These are phyloP conservation scores for Odontocolon sp. DNA, from an alignment of 2,888 invertebrate genomes.

Conservation along the genomic window DNA sequence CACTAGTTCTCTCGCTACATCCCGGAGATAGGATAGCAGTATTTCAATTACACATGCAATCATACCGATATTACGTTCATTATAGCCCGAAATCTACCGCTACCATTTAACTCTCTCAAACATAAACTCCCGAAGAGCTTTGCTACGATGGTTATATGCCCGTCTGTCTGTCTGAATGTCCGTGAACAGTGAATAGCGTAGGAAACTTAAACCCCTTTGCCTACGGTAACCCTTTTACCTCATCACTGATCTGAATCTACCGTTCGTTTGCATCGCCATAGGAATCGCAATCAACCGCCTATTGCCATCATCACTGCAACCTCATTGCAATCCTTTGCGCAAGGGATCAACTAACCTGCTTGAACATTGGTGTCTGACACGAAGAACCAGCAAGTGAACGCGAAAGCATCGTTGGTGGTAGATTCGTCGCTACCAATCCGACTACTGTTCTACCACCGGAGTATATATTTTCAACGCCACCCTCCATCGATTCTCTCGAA, in stretches of 20 bases:
- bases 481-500: neutral
- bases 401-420: neutral
- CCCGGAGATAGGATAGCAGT: conserved; percentile 49
- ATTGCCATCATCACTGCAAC: neutral
- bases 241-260: neutral
- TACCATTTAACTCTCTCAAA: conserved; percentile 53
- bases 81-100: conserved; percentile 34
- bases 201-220: neutral
- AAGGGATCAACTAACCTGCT: neutral
- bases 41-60: conserved; percentile 75
- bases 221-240: neutral
- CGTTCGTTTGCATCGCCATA: neutral
- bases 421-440: conserved; percentile 11
- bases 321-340: neutral
- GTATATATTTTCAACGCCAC: conserved; percentile 17
- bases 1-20: conserved; percentile 13
- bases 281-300: neutral
- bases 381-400: neutral
- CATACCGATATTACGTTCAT: conserved; percentile 68
- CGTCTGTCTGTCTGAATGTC: neutral
- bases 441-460: conserved; percentile 11
- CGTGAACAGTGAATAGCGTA: neutral
- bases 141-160: neutral
- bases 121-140: conserved; percentile 60
- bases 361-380: neutral